Base-by-base conservation (phyloP, 2,797 vertebrate genomes). In the Momotus momota region DNA sequence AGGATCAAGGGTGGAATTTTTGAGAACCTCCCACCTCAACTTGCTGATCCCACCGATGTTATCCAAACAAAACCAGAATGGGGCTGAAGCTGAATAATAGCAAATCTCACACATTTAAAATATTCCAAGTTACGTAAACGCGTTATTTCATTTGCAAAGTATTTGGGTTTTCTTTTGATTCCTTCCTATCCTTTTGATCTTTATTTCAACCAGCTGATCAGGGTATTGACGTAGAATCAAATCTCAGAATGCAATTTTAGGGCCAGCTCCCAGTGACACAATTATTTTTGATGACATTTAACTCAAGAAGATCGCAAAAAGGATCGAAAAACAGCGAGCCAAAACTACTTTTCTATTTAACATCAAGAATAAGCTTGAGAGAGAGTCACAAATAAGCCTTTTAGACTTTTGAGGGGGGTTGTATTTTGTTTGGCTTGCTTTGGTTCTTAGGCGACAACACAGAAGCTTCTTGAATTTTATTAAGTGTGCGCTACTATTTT, bases 381-480 rank as follows among this genome's bases (percentile, higher is more conserved):
- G 35, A 35, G 35, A 35, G 35, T 90, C 48, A 49, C 23, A 64
- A 35, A 33, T 15, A 31, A 77, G 71, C 43, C 33, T 67, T 82
- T 46, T 18, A 57, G 40, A 80, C 2, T 17, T 80, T 46, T 62
- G 29, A 21, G 19, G 7, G 38, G 40, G 25, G 3, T 3, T 48
- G 2, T 6, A 55, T 52, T 74, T 51, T 55, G 25, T 33, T 61
- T 67, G 46, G 19, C 41, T 48, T 55, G 13, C 58, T 81, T 86
- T 49, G 75, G 22, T 40, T 82, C 95, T 83, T 75, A 86, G 61
- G 71, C 70, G 90, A 82, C 0, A 0, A 62, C 55, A 81, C 54
- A 51, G 40, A 95, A 91, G 67, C 81, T 93, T 93, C 88, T 94
- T 78, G 49, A 66, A 93, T 90, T 95, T 91, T 96, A 93, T 91